Percentiles rank a stretch among this genome's conserved stretches.
phyloP scores from a whole-genome alignment of 2,113 vertebrate genomes.

The Osmerus mordax region DNA sequence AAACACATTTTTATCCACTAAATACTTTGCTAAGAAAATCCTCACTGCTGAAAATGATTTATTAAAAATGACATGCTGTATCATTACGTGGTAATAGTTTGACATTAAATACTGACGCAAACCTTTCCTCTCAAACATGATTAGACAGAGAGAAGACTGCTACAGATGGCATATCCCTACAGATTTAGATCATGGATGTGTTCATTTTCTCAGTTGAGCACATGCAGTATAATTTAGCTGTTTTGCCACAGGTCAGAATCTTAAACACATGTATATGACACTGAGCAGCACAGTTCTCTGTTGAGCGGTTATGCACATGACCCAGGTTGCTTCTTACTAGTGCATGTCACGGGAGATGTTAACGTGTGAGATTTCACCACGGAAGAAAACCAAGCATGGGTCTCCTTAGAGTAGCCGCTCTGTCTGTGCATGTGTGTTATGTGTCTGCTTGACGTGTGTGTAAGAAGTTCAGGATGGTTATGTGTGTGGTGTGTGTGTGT shows the following conservation, averaged over 20 bases:
- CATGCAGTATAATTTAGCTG: conserved; percentile 28
- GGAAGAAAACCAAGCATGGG: conserved; percentile 49
- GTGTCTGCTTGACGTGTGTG: neutral
- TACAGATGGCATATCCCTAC: conserved; percentile 3
- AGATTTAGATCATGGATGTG: conserved; percentile 16
- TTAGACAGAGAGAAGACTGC: neutral
- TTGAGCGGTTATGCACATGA: conserved; percentile 64
- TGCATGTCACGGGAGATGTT: conserved; percentile 65
- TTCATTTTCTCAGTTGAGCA: conserved; percentile 31
- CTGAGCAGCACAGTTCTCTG: conserved; percentile 45
- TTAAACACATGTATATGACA: conserved; percentile 45
- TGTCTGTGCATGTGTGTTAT: conserved; percentile 12
- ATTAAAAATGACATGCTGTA: no score
- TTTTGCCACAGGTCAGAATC: conserved; percentile 11
- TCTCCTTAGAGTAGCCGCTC: conserved; percentile 15
- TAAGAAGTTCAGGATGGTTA: conserved; percentile 6
- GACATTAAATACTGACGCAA: no score
- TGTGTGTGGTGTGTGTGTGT: conserved; percentile 5
- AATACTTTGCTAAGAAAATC: neutral
- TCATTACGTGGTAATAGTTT: no score
- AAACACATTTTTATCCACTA: neutral
- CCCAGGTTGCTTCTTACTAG: conserved; percentile 49
- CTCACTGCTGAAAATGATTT: no score
- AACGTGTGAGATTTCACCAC: conserved; percentile 48
- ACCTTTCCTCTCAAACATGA: no score